A percentile compares a stretch with the other conserved stretches of the same genome.
phyloP scores from a whole-genome alignment of 1,140 invertebrate genomes.

The Onthophagus taurus region DNA sequence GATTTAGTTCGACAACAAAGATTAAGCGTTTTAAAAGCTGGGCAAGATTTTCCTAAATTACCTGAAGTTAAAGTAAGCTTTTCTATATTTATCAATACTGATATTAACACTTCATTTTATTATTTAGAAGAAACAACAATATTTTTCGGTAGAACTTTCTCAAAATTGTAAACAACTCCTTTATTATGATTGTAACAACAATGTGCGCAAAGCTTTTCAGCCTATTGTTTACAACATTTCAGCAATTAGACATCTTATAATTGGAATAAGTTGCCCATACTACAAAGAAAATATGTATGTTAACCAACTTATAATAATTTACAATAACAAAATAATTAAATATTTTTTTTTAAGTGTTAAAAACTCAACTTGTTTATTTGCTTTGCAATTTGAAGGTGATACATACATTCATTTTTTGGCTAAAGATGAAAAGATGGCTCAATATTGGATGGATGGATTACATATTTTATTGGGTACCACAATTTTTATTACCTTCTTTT shows the following conservation, averaged over 20 bases:
- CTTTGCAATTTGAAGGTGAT: slow-evolving; percentile 19
- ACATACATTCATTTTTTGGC: slow-evolving; percentile 17
- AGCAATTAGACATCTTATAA: slow-evolving; percentile 27
- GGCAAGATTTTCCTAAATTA: slow-evolving; percentile 22
- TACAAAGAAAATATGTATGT: slow-evolving; percentile 19
- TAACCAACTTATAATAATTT: slow-evolving; percentile 8
- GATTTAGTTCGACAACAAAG: slow-evolving; percentile 24
- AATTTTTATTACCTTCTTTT: neutral
- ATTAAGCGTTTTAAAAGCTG: slow-evolving; percentile 20
- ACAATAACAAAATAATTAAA: slow-evolving; percentile 4
- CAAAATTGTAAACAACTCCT: slow-evolving; percentile 14
- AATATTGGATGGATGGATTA: slow-evolving; percentile 29
- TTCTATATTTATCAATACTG: too few species aligned
- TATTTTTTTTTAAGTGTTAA: slow-evolving; percentile 18
- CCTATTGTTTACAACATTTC: slow-evolving; percentile 12
- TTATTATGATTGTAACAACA: neutral
- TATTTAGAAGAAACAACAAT: slow-evolving; percentile 15
- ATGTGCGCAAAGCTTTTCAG: neutral
- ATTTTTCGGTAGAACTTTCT: slow-evolving; percentile 21
- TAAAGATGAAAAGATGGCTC: slow-evolving; percentile 22
- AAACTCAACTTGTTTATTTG: slow-evolving; percentile 22
- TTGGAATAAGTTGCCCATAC: slow-evolving; percentile 26
- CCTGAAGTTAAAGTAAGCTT: slow-evolving; percentile 21
- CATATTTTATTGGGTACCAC: slow-evolving; percentile 22
- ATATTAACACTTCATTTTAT: slow-evolving; percentile 5